Conservation (phyloP, 2,797 vertebrate genomes). For the Apodemus agrarius region DNA sequence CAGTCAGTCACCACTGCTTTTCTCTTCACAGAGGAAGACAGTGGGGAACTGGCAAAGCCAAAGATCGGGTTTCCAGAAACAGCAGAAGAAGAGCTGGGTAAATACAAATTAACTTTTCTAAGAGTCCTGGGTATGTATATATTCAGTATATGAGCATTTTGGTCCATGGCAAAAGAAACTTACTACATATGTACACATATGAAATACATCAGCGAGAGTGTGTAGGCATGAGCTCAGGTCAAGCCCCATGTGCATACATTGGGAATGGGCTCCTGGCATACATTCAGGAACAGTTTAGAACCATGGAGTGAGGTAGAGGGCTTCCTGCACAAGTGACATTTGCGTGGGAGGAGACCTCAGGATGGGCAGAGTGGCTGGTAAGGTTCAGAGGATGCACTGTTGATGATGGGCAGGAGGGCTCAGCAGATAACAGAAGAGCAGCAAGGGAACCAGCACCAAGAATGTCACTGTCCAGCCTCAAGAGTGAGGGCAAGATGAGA, state of each 20-base stretch:
- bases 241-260: background rate
- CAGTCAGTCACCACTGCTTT: background rate
- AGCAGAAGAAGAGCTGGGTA: slow-evolving; percentile 86
- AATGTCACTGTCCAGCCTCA: background rate
- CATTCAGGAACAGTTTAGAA: background rate
- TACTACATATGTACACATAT: background rate
- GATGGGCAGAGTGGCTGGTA: background rate
- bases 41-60: slow-evolving; percentile 88
- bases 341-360: too few species aligned
- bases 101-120: slow-evolving; percentile 29
- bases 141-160: slow-evolving; percentile 13
- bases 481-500: background rate
- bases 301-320: background rate
- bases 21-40: slow-evolving; percentile 86
- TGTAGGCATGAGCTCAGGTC: background rate
- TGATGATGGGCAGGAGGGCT: background rate
- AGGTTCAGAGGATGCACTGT: background rate
- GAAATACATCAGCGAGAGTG: background rate
- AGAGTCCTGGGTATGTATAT: background rate
- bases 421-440: background rate
- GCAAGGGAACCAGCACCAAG: background rate
- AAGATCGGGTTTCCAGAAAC: slow-evolving; percentile 87
- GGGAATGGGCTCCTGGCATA: background rate
- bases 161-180: background rate
- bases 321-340: background rate